Conservation (phyloP, 2,797 vertebrate species). For the Lagocephalus sceleratus region DNA sequence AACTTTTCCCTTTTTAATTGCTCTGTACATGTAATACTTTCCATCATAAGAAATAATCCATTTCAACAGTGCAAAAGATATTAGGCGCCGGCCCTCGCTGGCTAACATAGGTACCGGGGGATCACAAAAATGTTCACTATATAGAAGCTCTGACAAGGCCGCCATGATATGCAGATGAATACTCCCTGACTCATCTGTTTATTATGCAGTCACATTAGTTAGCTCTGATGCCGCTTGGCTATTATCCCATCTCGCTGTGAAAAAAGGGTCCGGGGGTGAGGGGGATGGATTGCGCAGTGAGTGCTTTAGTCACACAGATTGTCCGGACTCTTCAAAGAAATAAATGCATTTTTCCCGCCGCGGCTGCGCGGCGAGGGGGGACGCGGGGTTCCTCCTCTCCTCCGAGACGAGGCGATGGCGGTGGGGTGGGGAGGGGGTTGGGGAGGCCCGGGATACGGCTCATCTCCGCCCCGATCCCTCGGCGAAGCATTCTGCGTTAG, state of each 20-base stretch:
- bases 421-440: no score
- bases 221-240: constrained; percentile 76
- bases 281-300: constrained; percentile 73
- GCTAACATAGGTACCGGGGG: constrained; percentile 11
- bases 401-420: constrained; percentile 40
- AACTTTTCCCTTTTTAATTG: constrained; percentile 47
- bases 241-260: constrained; percentile 75
- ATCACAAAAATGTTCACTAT: constrained; percentile 41
- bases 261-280: constrained; percentile 72
- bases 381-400: constrained; percentile 50
- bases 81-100: no score
- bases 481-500: constrained; percentile 39
- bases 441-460: constrained; percentile 58
- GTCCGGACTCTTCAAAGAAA: constrained; percentile 75
- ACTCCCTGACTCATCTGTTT: constrained; percentile 80
- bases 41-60: constrained; percentile 17
- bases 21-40: constrained; percentile 38
- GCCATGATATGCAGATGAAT: constrained; percentile 70
- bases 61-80: constrained; percentile 9
- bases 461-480: constrained; percentile 48
- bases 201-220: constrained; percentile 79
- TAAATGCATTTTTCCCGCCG: constrained; percentile 68
- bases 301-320: constrained; percentile 81
- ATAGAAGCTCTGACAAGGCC: constrained; percentile 47
- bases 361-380: constrained; percentile 59